Conservation (phyloP, 2,113 vertebrate genomes). For the Dolichallabes microphthalmus region DNA sequence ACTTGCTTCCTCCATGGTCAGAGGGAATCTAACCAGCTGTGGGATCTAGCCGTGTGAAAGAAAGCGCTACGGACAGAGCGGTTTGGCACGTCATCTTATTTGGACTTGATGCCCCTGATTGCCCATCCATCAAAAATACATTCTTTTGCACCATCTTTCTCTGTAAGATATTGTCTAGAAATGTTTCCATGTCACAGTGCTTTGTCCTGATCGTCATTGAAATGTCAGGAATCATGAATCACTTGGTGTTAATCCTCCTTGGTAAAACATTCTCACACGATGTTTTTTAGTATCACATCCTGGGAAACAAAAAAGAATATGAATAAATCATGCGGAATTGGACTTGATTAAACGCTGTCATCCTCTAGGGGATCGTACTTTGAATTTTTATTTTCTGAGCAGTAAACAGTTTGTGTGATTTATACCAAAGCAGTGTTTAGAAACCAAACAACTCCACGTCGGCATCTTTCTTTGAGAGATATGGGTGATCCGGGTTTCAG, state of each 20-base stretch:
- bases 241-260: constrained; percentile 5
- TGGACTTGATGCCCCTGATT: constrained; percentile 25
- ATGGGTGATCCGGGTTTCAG: constrained; percentile 27
- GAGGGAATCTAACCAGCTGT: constrained; percentile 37
- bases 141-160: constrained; percentile 13
- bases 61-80: constrained; percentile 24
- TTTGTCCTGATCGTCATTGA: background rate
- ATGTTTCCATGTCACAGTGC: constrained; percentile 8
- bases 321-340: constrained; percentile 36
- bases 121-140: constrained; percentile 38
- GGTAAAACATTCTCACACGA: constrained; percentile 24
- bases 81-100: constrained; percentile 28
- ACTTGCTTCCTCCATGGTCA: constrained; percentile 32
- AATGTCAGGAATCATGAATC: constrained; percentile 12
- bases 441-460: constrained; percentile 39
- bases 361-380: constrained; percentile 29
- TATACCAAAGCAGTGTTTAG: constrained; percentile 43
- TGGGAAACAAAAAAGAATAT: constrained; percentile 24
- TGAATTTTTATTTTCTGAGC: constrained; percentile 36
- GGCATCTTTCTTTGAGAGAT: constrained; percentile 28
- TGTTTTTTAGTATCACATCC: constrained; percentile 13
- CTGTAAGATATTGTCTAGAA: constrained; percentile 7
- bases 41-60: constrained; percentile 31
- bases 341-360: constrained; percentile 18
- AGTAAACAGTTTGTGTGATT: constrained; percentile 43